A percentile compares a stretch with the other conserved stretches of the same genome.
Evolutionary conservation across 2,113 vertebrate species (phyloP).

Genomic region (Benitochromis conjunctus): DNA sequence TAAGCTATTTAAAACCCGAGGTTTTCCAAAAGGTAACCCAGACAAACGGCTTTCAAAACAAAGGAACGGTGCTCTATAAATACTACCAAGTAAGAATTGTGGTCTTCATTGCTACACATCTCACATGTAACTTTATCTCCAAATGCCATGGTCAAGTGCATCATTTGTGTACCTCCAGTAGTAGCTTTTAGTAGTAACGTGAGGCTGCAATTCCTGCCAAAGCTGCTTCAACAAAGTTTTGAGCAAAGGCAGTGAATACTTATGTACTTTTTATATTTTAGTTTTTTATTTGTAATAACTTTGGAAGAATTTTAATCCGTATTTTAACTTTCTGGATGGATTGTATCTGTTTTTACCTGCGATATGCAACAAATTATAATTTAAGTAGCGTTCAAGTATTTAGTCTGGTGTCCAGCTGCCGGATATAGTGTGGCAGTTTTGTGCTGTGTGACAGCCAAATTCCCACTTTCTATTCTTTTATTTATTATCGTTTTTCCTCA

Average conservation of each 20-base stretch:
- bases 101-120: background rate
- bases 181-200: background rate
- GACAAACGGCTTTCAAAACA: background rate
- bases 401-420: background rate
- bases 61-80: background rate
- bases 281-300: background rate
- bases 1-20: background rate
- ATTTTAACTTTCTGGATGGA: background rate
- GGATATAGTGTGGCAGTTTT: background rate
- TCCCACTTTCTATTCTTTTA: background rate
- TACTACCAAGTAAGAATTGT: background rate
- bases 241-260: background rate
- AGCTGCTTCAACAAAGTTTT: background rate
- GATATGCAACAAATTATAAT: background rate
- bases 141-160: background rate
- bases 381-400: background rate
- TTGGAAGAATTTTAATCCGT: background rate
- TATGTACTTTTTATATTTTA: background rate
- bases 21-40: background rate
- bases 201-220: background rate
- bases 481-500: background rate
- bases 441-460: background rate
- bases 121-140: background rate
- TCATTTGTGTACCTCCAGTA: background rate
- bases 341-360: background rate